Base-by-base conservation (phyloP, 2,888 invertebrate species). In the Fragum fragum region DNA sequence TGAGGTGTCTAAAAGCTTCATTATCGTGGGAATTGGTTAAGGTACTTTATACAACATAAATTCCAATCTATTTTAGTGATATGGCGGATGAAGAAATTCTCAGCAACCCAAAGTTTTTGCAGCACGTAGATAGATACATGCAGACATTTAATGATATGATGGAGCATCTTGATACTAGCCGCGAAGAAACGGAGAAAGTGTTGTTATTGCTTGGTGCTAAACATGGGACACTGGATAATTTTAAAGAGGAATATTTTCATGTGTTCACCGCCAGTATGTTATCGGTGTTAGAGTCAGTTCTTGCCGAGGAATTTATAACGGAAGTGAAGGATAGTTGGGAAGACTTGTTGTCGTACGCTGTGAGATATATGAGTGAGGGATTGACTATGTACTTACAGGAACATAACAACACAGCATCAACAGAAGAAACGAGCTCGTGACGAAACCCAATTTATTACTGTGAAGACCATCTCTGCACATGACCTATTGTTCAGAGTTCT, bases 251-350 rank as follows among this genome's bases (percentile, higher is more conserved):
- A 52, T 91, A 91, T 82, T 92, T 93, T 69, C 69, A 79, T 7
- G 81, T 90, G 21, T 92, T 88, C 86, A 86, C 87, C 75, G 92
- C 89, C 74, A 90, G 90, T 69, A 78, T 91, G 77, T 69, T 92
- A 63, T 88, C 90, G 21, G 90, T 89, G 3, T 91, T 91, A 90
- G 91, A 93, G 76, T 80, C 81, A 28, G 90, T 90, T 21, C 90
- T 93, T 18, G 91, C 91, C 0, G 92, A 93, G 75, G 92, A 92
- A 77, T 93, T 91, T 66, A 92, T 92, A 70, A 69, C 81, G 73
- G 91, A 91, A 73, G 91, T 93, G 7, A 85, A 87, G 47, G 90
- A 91, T 21, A 86, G 89, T 66, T 93, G 93, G 93, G 80, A 75
- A 14, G 73, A 79, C 6, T 77, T 91, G 26, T 89, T 92, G 53